Percentiles rank a stretch among this genome's conserved stretches.
These are phyloP conservation scores for Allolobophora icterica DNA, from an alignment of 2,888 invertebrate species.

Conservation along the genomic window DNA sequence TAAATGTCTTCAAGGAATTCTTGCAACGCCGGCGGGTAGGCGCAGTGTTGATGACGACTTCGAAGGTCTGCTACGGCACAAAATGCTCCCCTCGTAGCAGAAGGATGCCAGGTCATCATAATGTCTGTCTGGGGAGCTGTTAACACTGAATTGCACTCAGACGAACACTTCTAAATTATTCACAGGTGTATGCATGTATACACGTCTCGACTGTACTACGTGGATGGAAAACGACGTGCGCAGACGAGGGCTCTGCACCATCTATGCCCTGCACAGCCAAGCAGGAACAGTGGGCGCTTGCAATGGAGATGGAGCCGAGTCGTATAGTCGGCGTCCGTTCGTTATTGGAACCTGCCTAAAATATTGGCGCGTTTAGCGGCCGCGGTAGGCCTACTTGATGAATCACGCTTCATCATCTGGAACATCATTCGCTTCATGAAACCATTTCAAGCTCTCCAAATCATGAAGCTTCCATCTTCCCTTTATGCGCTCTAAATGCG, in stretches of 20 bases:
- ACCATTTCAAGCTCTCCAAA: background rate
- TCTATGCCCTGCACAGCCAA: background rate
- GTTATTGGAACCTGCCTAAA: background rate
- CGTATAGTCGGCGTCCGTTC: background rate
- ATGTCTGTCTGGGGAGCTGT: background rate
- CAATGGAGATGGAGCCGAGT: background rate
- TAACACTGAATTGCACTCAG: constrained; percentile 13
- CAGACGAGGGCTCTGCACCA: too few species aligned
- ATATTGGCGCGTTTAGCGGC: background rate
- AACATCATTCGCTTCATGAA: background rate
- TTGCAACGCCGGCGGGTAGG: background rate
- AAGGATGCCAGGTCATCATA: background rate
- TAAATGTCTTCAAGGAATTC: background rate
- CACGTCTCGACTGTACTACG: background rate
- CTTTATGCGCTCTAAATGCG: background rate
- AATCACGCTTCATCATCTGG: background rate
- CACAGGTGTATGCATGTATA: constrained; percentile 5
- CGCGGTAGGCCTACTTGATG: background rate
- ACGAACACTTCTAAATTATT: constrained; percentile 11
- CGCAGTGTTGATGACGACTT: background rate
- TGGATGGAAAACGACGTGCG: background rate
- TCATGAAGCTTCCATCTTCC: background rate
- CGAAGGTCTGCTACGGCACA: background rate
- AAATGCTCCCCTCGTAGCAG: background rate
- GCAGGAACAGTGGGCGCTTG: background rate